Conservation (phyloP, 2,113 vertebrate genomes). For the Hypocryptadius cinnamomeus region DNA sequence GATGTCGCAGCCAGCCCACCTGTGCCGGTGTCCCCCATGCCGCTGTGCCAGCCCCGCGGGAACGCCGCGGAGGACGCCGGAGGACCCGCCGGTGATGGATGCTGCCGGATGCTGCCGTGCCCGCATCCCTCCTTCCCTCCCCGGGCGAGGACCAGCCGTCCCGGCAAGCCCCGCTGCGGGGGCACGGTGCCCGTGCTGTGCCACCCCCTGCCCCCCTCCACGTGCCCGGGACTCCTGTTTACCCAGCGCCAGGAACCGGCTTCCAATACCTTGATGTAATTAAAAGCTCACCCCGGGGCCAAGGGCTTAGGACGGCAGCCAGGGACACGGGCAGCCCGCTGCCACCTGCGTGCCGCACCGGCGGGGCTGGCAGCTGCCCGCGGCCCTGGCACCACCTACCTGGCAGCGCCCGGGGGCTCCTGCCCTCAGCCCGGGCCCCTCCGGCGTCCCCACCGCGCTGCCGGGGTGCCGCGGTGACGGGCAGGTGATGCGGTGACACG, state of each 20-base stretch:
- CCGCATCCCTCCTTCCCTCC: neutral
- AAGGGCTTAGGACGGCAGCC: constrained; percentile 27
- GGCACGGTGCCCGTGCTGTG: neutral
- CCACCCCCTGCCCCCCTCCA: neutral
- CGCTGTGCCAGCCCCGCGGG: neutral
- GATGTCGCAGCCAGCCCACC: neutral
- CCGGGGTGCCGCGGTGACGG: neutral
- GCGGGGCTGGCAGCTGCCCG: neutral
- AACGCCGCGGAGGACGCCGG: neutral
- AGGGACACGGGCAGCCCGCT: neutral
- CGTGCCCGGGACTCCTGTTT: neutral
- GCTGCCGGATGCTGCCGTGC: neutral
- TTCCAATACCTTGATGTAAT: constrained; percentile 38
- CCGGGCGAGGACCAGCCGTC: neutral
- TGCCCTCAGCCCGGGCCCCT: neutral
- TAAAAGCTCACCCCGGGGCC: constrained; percentile 19
- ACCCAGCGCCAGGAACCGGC: neutral
- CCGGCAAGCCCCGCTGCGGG: neutral
- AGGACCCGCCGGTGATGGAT: neutral
- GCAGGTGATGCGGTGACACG: neutral
- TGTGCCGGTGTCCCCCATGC: neutral
- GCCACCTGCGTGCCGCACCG: neutral
- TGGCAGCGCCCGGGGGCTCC: neutral
- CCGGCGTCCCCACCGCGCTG: neutral
- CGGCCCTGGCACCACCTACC: neutral